Evolutionary conservation across 1,140 invertebrate species (phyloP).

Genomic region (Melanaphis sacchari): DNA sequence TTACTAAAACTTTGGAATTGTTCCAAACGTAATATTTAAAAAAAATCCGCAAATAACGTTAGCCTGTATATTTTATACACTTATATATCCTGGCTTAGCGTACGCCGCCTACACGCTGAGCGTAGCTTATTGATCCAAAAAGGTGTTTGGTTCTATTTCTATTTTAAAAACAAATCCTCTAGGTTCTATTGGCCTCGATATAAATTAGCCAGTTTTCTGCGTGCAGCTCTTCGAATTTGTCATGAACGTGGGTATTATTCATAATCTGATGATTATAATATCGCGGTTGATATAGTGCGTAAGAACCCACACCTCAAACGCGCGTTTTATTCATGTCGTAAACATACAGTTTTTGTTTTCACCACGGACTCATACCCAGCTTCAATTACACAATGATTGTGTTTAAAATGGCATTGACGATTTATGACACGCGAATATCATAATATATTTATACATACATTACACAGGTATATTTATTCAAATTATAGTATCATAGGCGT

Average conservation of each 20-base stretch:
- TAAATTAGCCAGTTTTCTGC: constrained; percentile 33
- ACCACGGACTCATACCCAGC: background rate
- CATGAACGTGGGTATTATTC: constrained; percentile 37
- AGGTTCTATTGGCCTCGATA: constrained; percentile 56
- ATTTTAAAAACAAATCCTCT: constrained; percentile 48
- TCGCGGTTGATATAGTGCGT: background rate
- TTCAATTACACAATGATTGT: background rate
- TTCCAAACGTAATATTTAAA: constrained; percentile 12
- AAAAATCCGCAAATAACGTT: constrained; percentile 44
- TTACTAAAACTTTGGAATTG: constrained; percentile 2
- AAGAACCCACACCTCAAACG: constrained; percentile 18
- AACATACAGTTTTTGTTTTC: constrained; percentile 3
- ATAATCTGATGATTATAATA: constrained; percentile 50
- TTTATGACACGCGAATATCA: background rate
- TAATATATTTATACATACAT: background rate
- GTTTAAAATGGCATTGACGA: constrained; percentile 27
- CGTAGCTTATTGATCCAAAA: constrained; percentile 37
- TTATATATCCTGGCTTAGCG: constrained; percentile 9
- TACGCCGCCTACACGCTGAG: background rate
- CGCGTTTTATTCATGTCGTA: constrained; percentile 20
- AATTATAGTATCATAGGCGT: constrained; percentile 14
- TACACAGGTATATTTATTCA: background rate
- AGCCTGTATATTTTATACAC: constrained; percentile 10
- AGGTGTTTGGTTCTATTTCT: constrained; percentile 48
- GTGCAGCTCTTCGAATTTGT: constrained; percentile 45